Percentiles rank a stretch among this genome's conserved stretches.
Conservation (phyloP, 2,888 invertebrate genomes). For the Polydrusus tereticollis region DNA sequence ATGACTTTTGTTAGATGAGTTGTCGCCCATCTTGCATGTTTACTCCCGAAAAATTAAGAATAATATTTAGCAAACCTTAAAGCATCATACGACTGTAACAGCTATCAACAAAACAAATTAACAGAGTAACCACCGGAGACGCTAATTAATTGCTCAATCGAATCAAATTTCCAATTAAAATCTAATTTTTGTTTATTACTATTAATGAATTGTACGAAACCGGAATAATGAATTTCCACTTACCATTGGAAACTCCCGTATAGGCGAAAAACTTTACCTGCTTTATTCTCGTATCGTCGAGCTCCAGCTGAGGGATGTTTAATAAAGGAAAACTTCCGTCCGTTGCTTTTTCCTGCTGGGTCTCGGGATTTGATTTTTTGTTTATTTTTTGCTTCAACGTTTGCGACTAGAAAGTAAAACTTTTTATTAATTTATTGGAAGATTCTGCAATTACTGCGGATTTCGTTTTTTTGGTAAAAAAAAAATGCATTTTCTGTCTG, state of each 20-base stretch:
- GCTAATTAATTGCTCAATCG: neutral
- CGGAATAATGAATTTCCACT: constrained; percentile 46
- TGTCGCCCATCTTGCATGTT: no score
- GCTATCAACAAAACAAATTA: no score
- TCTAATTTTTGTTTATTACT: constrained; percentile 2
- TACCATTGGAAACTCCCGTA: constrained; percentile 27
- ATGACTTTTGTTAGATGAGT: no score
- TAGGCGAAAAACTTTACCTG: constrained; percentile 42
- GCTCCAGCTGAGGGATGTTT: constrained; percentile 47
- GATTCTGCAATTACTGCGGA: constrained; percentile 19
- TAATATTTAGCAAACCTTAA: neutral
- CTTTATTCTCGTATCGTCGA: constrained; percentile 49
- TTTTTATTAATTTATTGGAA: constrained; percentile 40
- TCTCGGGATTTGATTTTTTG: constrained; percentile 33
- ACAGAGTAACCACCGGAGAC: neutral
- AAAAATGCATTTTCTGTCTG: no score
- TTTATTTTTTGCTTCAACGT: constrained; percentile 35
- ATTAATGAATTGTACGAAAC: constrained; percentile 37
- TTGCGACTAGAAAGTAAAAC: constrained; percentile 40
- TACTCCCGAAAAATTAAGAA: no score
- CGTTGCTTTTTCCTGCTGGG: constrained; percentile 35
- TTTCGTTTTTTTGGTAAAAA: neutral
- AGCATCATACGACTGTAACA: no score
- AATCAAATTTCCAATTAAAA: neutral
- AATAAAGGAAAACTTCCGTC: constrained; percentile 49